phyloP scores from a whole-genome alignment of 2,888 invertebrate species.

The Leucoma salicis region DNA sequence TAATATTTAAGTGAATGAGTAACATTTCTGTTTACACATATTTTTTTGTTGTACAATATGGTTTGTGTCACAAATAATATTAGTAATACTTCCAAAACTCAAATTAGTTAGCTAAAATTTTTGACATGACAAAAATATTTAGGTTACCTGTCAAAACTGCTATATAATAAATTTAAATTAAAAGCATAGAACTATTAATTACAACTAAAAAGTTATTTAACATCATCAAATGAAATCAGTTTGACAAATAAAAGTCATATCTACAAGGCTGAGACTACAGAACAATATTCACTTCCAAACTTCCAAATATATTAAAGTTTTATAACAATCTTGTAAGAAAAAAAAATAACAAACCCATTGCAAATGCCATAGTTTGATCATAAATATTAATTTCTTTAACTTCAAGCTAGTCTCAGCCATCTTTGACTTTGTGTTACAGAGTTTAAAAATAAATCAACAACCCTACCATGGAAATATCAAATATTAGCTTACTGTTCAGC shows the following conservation, averaged over 20 bases:
- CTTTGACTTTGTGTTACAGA: conserved; percentile 61
- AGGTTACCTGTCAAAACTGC: conserved; percentile 62
- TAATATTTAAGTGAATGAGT: no score
- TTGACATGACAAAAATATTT: conserved; percentile 44
- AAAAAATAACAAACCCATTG: conserved; percentile 19
- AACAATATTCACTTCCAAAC: conserved; percentile 17
- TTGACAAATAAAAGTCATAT: conserved; percentile 33
- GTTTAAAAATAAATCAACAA: conserved; percentile 69
- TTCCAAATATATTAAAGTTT: conserved; percentile 22
- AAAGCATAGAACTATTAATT: no score
- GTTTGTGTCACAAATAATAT: no score
- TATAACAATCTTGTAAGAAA: conserved; percentile 35
- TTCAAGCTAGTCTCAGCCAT: conserved; percentile 63
- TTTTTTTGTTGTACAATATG: no score
- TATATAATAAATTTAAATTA: no score
- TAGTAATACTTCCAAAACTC: conserved; percentile 15
- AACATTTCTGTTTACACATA: no score
- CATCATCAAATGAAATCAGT: conserved; percentile 19
- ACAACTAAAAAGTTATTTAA: no score
- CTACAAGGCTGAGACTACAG: conserved; percentile 40
- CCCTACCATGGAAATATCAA: conserved; percentile 40
- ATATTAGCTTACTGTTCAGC: conserved; percentile 90
- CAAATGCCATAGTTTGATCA: conserved; percentile 21
- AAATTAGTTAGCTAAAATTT: no score
- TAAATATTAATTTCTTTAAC: conserved; percentile 36